A percentile compares a stretch with the other conserved stretches of the same genome.
Evolutionary conservation across 2,113 vertebrate genomes (phyloP).

Genomic region (Apeltes quadracus): DNA sequence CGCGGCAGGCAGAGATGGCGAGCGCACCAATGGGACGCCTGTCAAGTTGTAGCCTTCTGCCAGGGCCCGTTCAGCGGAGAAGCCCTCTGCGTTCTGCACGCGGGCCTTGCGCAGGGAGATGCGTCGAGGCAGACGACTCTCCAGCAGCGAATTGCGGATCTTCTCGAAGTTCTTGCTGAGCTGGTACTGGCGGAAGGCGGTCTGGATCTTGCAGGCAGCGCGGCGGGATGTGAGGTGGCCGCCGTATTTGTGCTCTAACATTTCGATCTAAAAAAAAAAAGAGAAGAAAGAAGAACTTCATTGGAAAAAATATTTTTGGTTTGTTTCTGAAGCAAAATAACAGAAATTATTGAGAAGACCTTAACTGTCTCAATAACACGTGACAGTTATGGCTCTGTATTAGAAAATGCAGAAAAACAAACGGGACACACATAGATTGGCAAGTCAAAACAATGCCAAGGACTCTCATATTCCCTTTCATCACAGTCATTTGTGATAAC

Average conservation of each 20-base stretch:
- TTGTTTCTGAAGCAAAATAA: not conserved
- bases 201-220: conserved; percentile 98
- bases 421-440: not conserved
- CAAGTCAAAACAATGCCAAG: not conserved
- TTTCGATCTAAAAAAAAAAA: conserved; percentile 87
- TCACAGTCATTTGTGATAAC: not conserved
- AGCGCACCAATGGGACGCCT: conserved; percentile 90
- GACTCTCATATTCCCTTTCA: conserved; percentile 8
- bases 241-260: conserved; percentile 99
- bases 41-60: conserved; percentile 90
- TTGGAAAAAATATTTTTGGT: not conserved
- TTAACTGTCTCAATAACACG: not conserved
- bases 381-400: not conserved
- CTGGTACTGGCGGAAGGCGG: conserved; percentile 98
- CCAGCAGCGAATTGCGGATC: conserved; percentile 96
- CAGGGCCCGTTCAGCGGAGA: conserved; percentile 91
- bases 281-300: conserved; percentile 44
- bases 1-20: conserved; percentile 89
- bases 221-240: conserved; percentile 95
- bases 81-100: conserved; percentile 88
- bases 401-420: not conserved
- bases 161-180: conserved; percentile 99
- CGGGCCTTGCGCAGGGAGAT: conserved; percentile 94
- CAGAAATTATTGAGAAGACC: not conserved
- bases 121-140: conserved; percentile 94